Base-by-base conservation (phyloP, 2,888 invertebrate species). In the Seira musarum region DNA sequence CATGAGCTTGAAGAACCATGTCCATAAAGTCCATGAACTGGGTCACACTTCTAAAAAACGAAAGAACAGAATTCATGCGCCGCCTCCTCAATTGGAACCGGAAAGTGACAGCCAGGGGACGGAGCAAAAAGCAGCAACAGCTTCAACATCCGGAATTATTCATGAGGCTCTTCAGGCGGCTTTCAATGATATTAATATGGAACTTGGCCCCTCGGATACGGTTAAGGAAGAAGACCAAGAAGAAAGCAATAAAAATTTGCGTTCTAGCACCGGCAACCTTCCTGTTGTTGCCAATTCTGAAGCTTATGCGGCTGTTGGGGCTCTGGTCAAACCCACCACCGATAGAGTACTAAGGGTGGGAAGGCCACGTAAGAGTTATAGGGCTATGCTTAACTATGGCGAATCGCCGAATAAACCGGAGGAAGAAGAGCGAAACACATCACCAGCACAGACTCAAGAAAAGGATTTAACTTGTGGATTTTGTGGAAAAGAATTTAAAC, bases 101-200 rank as follows among this genome's bases (percentile, higher is more conserved):
- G 46, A 5, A 53, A 68, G 3, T 1, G 1, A 10, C 19, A 21
- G 6, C 15, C 24, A 46, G 30, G 21, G 22, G 30, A 60, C 10
- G 35, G n/a, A 24, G 49, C 15, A 17, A 21, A 30, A 24, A 53
- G 1, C 19, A 46, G 3, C 15, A 17, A 25, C 24, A 15, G 21
- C 5, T 22, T 25, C 53, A 24, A 72, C 73, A 0, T 15, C 74
- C 1, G 74, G 67, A 13, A 74, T 74, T 24, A 24, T 74, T 15
- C 60, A 60, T 40, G 74, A 74, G 13, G 74, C 74, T 8, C 22
- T 74, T 66, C 53, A 67, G 19, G 67, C 67, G 21, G 60, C 74
- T 13, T 67, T 74, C 40, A 24, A 67, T 13, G 67, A 61, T 1
- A 66, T 74, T 8, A n/a, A 57, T 8, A 46, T 25, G 8, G 69